Evolutionary conservation across 2,888 invertebrate genomes (phyloP), one percentile per base, ranked within the genome.

Genomic region (Clepsis dumicolana): DNA sequence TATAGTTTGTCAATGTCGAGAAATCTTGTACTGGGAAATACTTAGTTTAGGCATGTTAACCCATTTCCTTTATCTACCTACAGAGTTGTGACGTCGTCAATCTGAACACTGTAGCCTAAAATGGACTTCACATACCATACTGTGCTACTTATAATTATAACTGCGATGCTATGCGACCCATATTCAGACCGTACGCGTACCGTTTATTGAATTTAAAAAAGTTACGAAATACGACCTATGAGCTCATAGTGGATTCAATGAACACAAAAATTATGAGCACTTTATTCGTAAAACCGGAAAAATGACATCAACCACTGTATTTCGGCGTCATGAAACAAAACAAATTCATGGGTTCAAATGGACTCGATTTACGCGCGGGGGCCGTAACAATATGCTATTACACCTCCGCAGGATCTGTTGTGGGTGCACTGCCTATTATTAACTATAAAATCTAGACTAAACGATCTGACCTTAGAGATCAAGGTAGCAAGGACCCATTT

Each of bases 381-480:
- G 88, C 79, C 78, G 79, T 73, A 81, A 86, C 84, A 83, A 85
- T 85, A 77, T 73, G 77, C 80, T 81, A 85, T 86, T 88, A 87
- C 87, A 86, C 87, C 90, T 88, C 84, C 84, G 79, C 84, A 76
- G 74, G 66, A 72, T 57, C 78, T 76, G 87, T 88, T 76, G 87
- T 88, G 84, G 88, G 88, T 88, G 88, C 84, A 71, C 73, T 76
- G 71, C 64, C 74, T 57, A 65, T 62, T 56, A 62, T 41, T 67
- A 57, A 25, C 64, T 65, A 65, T 64, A 64, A 52, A 59, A 64
- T 69, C 65, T 69, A 68, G 68, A 68, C 64, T 60, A 69, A 69
- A 65, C 44, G 64, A 69, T 69, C 69, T 56, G 69, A 65, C 65
- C 65, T 65, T 62, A 66, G 62, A 71, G 61, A 68, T 54, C 64